Percentiles rank a stretch among this genome's conserved stretches.
Evolutionary conservation across 2,888 invertebrate species (phyloP).

Genomic region (Ormyrus nitidulus): DNA sequence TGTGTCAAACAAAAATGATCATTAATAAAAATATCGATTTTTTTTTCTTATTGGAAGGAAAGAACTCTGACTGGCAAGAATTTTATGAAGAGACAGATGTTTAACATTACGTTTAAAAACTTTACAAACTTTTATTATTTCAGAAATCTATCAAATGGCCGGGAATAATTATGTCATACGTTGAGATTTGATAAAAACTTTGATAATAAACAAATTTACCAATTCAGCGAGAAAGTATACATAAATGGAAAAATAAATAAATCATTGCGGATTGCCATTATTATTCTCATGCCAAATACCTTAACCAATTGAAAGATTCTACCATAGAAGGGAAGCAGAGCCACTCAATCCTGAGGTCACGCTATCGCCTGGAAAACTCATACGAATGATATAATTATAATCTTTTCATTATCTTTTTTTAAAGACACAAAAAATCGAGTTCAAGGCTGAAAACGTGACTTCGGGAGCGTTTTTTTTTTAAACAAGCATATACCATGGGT

Average conservation of each 20-base stretch:
- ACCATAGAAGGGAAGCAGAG: slow-evolving; percentile 59
- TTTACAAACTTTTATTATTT: too few species aligned
- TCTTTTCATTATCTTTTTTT: slow-evolving; percentile 24
- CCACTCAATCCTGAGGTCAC: slow-evolving; percentile 63
- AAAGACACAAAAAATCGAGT: slow-evolving; percentile 30
- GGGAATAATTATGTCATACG: too few species aligned
- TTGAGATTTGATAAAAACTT: too few species aligned
- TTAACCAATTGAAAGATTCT: slow-evolving; percentile 41
- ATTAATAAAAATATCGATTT: too few species aligned
- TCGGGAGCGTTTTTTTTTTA: slow-evolving; percentile 62
- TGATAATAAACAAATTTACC: too few species aligned
- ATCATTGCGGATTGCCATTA: slow-evolving; percentile 4
- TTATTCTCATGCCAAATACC: slow-evolving; percentile 59
- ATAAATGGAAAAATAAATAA: not conserved
- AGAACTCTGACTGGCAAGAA: too few species aligned
- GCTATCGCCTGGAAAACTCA: slow-evolving; percentile 61
- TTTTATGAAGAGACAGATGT: too few species aligned
- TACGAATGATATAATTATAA: slow-evolving; percentile 51
- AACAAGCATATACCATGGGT: slow-evolving; percentile 70
- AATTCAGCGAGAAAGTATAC: not conserved
- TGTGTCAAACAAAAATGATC: not conserved
- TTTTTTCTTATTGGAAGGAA: too few species aligned
- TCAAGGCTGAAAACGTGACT: slow-evolving; percentile 64
- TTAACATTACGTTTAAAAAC: too few species aligned
- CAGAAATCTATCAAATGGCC: too few species aligned